Base-by-base conservation (phyloP, 2,888 invertebrate species). In the Caradrina kadenii region DNA sequence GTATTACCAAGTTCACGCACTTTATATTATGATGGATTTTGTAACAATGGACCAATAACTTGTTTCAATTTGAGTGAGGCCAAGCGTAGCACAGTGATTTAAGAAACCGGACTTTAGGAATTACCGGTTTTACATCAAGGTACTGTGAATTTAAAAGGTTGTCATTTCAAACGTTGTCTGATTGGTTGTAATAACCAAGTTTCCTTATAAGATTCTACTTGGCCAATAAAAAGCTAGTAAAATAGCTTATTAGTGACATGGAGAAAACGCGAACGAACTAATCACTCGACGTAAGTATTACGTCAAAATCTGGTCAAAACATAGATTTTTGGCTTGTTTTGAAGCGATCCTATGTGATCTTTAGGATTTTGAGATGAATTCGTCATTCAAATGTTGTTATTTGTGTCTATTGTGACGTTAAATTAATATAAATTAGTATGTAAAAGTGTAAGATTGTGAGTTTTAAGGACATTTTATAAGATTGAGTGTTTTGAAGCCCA, bases 291-390 rank as follows among this genome's bases (percentile, higher is more conserved):
- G 80, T 83, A 80, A 71, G 69, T 70, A 60, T 76, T 84, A 85
- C 85, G 86, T 89, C 86, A 90, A 88, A 89, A 86, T 85, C 83
- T 89, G 85, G 85, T 89, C 92, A 93, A 93, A 93, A 93, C 93
- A 93, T 88, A 84, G 76, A 76, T 79, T 81, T 84, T 84, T 76
- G 80, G 79, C 87, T 91, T 93, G 92, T 93, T 93, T 91, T 93
- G 88, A 86, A 87, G 81, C 58, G 69, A 76, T 80, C 71, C n/a
- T 63, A 79, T 48, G 76, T 80, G 75, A 76, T 75, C 52, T 69
- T 55, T 56, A 60, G 59, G 45, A 70, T 56, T 75, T 61, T 31
- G 35, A 63, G 26, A 73, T 73, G 69, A 71, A 75, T 72, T 79
- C 58, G 77, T 64, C 54, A 59, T 67, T 67, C 85, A 77, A 80